Conservation (phyloP, 2,113 vertebrate genomes). For the Pterophyllum scalare region DNA sequence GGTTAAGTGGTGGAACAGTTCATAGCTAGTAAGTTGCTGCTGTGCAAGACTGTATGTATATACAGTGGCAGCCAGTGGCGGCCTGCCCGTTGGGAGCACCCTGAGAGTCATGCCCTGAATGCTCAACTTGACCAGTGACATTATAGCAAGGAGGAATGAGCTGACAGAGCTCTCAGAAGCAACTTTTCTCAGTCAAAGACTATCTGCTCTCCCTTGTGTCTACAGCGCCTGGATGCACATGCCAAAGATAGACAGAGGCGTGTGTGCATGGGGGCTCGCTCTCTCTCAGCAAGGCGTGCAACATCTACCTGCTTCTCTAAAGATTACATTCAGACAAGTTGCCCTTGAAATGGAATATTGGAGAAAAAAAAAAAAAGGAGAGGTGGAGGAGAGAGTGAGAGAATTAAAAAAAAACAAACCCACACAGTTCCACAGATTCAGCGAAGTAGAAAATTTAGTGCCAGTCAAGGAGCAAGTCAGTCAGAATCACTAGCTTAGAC, state of each 20-base stretch:
- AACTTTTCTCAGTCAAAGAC: background rate
- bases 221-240: background rate
- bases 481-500: background rate
- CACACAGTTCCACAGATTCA: background rate
- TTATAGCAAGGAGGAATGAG: background rate
- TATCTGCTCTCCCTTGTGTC: background rate
- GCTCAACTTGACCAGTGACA: background rate
- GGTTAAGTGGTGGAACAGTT: background rate
- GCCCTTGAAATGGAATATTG: background rate
- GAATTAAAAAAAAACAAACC: background rate
- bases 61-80: background rate
- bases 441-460: constrained; percentile 3
- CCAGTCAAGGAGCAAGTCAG: background rate
- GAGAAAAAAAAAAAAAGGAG: background rate
- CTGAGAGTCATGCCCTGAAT: background rate
- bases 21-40: background rate
- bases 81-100: background rate
- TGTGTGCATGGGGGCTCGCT: background rate
- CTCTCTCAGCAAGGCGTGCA: background rate
- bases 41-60: background rate
- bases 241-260: background rate
- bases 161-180: background rate
- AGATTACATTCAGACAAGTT: background rate
- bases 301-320: background rate
- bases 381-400: background rate